These are phyloP conservation scores for Phalanger gymnotis DNA, from an alignment of 2,797 vertebrate species.

Conservation along the genomic window DNA sequence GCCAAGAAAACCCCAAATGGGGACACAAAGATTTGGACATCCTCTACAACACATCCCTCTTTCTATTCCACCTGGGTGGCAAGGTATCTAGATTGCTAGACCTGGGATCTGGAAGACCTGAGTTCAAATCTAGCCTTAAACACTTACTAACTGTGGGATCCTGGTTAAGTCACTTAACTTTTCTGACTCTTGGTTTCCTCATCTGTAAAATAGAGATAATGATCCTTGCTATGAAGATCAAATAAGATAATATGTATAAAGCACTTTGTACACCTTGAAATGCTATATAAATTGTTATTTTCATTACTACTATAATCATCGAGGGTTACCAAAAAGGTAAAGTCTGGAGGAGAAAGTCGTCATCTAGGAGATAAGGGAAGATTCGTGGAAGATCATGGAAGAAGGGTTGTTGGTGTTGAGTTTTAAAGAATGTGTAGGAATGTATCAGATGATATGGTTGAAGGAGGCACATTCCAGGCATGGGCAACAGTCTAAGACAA, in stretches of 20 bases:
- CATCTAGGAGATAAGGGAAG: not conserved
- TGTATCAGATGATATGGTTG: not conserved
- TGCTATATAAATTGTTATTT: not conserved
- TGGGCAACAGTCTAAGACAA: not conserved
- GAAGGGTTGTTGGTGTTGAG: not conserved
- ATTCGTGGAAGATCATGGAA: not conserved
- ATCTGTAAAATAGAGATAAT: not conserved
- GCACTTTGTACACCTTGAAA: not conserved
- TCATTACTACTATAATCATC: not conserved
- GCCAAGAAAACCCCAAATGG: not conserved
- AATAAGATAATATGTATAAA: not conserved
- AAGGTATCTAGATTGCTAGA: not conserved
- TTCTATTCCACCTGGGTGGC: not conserved
- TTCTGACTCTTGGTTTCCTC: not conserved
- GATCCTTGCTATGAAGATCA: not conserved
- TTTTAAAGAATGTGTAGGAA: not conserved
- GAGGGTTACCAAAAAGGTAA: not conserved
- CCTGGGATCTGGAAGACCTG: not conserved
- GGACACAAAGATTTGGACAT: not conserved
- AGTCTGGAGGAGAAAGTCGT: not conserved
- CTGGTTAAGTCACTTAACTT: not conserved
- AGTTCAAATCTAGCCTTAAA: not conserved
- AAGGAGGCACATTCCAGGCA: not conserved
- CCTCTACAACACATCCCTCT: not conserved
- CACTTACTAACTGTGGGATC: not conserved